Percentiles rank a stretch among this genome's conserved stretches.
phyloP scores from a whole-genome alignment of 2,888 invertebrate species.

The Priapulus caudatus region DNA sequence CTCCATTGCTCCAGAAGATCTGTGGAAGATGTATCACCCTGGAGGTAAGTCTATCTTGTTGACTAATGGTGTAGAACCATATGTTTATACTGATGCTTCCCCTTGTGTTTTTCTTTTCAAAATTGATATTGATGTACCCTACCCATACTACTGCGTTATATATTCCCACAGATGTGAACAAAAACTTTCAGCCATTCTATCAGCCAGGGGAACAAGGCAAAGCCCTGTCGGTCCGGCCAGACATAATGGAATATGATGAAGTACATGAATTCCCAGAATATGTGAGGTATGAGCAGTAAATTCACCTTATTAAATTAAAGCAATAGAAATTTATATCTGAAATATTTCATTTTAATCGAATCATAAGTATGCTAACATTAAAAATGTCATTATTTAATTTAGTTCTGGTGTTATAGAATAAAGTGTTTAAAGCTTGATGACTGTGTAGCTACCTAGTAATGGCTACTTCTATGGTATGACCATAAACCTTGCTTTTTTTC shows the following conservation, averaged over 20 bases:
- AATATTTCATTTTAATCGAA: neutral
- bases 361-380: constrained; percentile 2
- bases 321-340: neutral
- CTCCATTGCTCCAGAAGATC: neutral
- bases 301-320: constrained; percentile 6
- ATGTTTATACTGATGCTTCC: no score
- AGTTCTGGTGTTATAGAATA: no score
- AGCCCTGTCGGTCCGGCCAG: constrained; percentile 35
- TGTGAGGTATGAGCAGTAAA: constrained; percentile 24
- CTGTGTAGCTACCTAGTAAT: no score
- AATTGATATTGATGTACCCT: no score
- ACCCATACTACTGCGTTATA: no score
- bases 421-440: no score
- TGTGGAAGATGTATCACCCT: neutral
- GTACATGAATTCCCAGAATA: constrained; percentile 35
- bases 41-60: neutral
- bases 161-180: neutral
- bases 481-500: no score
- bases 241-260: constrained; percentile 38
- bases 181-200: constrained; percentile 31
- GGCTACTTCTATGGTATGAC: no score
- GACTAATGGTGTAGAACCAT: no score
- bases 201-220: constrained; percentile 27
- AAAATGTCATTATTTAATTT: neutral
- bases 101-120: no score